A percentile compares a stretch with the other conserved stretches of the same genome.
Conservation (phyloP, 2,888 invertebrate genomes). For the Tachina grossa region DNA sequence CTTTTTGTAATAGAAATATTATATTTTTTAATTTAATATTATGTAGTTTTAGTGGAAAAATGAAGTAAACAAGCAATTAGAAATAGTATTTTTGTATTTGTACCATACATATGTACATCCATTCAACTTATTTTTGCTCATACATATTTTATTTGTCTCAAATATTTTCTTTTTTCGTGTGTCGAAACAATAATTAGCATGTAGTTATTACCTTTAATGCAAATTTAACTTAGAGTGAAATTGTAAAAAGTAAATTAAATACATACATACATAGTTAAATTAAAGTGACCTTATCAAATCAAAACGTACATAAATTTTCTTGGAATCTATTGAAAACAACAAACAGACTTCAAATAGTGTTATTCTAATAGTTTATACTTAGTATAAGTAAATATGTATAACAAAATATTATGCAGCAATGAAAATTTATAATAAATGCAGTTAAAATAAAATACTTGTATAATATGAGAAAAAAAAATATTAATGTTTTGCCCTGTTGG, state of each 20-base stretch:
- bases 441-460: conserved; percentile 51
- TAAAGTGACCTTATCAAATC: conserved; percentile 67
- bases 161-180: conserved; percentile 6
- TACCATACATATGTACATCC: conserved; percentile 4
- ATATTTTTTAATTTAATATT: conserved; percentile 22
- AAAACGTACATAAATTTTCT: conserved; percentile 46
- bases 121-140: conserved; percentile 8
- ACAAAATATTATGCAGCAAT: conserved; percentile 33
- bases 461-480: conserved; percentile 8
- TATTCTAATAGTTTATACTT: conserved; percentile 38
- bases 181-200: conserved; percentile 48
- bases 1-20: conserved; percentile 11
- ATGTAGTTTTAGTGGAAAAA: conserved; percentile 31
- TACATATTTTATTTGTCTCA: not conserved
- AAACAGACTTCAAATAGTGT: conserved; percentile 52
- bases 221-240: conserved; percentile 33
- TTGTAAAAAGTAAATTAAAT: conserved; percentile 41
- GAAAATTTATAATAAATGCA: conserved; percentile 50
- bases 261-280: conserved; percentile 33
- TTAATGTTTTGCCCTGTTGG: not conserved
- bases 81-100: conserved; percentile 31
- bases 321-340: conserved; percentile 27
- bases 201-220: conserved; percentile 7
- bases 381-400: conserved; percentile 15
- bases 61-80: not conserved